Base-by-base conservation (phyloP, 2,888 invertebrate genomes). In the Hypercompe scribonia region DNA sequence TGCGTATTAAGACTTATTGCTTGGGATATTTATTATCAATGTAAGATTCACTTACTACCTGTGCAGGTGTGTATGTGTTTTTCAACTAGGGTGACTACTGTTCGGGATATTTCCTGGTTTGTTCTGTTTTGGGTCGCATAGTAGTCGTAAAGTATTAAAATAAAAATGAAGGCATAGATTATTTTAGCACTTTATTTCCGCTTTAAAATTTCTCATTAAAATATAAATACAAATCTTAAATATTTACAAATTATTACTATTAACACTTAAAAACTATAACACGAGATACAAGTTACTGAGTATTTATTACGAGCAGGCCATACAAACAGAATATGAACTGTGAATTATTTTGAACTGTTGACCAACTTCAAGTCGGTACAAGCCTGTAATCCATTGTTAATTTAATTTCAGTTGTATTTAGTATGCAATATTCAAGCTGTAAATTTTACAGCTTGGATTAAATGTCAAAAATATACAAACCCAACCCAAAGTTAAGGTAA, bases 211-310 rank as follows among this genome's bases (percentile, higher is more conserved):
- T 42, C 50, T 77, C 80, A 83, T 39, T 76, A 80, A 81, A 80
- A 82, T 71, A 81, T 83, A 83, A 83, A 83, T 83, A 83, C 58
- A 76, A 74, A 74, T 68, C 63, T 80, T 80, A 77, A 76, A 72
- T 83, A 83, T 83, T 81, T 83, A 83, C 83, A 83, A 72, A 69
- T 76, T 72, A 72, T 69, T 68, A 69, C 66, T 75, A 46, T 21
- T 5, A n/a, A n/a, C 13, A 71, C 34, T 75, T 73, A 70, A 50
- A 72, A 73, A 50, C 64, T 77, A 74, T 74, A 69, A 71, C 78
- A 80, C 74, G 81, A 65, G 36, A 67, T 64, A 42, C 42, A 74
- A 75, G 21, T 28, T 65, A 61, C 69, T 70, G 78, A 81, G 77
- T 78, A 81, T 80, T 81, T 68, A 46, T 42, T 68, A 67, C 58